Evolutionary conservation across 2,113 vertebrate species (phyloP), one percentile per base, ranked within the genome.

Genomic region (Marmota flaviventris): DNA sequence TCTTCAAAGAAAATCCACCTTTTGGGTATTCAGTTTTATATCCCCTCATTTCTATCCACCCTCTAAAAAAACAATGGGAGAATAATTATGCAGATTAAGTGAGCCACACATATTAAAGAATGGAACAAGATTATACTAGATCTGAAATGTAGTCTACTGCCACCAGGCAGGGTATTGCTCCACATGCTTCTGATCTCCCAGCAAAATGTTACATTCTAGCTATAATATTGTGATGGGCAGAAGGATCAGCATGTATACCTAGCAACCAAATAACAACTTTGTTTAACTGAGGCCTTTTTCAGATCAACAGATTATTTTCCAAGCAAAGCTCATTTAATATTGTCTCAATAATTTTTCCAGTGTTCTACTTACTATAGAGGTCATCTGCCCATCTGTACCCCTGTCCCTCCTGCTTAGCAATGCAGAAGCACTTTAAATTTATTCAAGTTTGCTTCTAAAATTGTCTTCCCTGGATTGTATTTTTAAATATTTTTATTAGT

Each of bases 1-100:
- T 90, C 77, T 94, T 78, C 93, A 79, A 20, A 69, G 89, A 58
- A 93, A 93, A 89, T 9, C 5, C 29, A 95, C 84, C 76, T 96
- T 94, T 92, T 85, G 4, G 83, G 1, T 89, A 27, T 94, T 77
- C 72, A 53, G 85, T 67, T 94, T 56, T 76, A 53, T 90, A 61
- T 82, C 27, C 29, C 69, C 63, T 86, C 79, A 72, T 83, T 77
- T 85, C 81, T 14, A 88, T 56, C 11, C 48, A 77, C 39, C 22
- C 58, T 84, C 37, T 94, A 72, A 82, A 85, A 85, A 95, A 87
- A n/a, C 32, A 91, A n/a, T 85, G 16, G 18, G 24, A 78, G 56
- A 92, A 53, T 78, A 72, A 91, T 75, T 91, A 88, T 53, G 8
- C 78, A 77, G 95, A 24, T 34, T 61, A 84, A 85, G 22, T 84